Base-by-base conservation (phyloP, 92 coral and sea anemone genomes). In the Zoanthus solanderi region DNA sequence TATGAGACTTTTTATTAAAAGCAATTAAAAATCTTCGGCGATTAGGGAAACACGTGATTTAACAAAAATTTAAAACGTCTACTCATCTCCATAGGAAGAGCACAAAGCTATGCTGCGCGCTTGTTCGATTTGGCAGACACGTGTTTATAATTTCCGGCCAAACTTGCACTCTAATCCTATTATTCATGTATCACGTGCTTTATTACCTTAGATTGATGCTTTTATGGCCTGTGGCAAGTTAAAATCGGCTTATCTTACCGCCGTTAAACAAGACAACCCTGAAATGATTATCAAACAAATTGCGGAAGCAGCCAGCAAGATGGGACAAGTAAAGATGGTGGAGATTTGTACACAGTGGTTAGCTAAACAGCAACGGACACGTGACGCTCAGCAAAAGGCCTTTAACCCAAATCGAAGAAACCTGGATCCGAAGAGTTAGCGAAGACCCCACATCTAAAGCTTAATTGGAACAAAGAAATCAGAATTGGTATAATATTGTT, bases 231-330 rank as follows among this genome's bases (percentile, higher is more conserved):
- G 96, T 88, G 98, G 98, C 11, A 96, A 96, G 71, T 93, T 97
- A 5, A 97, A 93, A 77, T 95, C 99, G 5, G 99, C 99, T 3
- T 97, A 97, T 66, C 92, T 97, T 31, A 90, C 96, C 32, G 99
- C 99, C 18, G 98, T 95, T 2, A 92, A 93, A 56, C 93, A 94
- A 47, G 93, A 91, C 14, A 93, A 96, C 18, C 96, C 94, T 31
- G 97, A 95, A 23, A 94, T 94, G 78, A 91, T 97, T 10, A 69
- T 69, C 56, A 89, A 75, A 57, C 69, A 93, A 90, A 97, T 97
- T 37, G 96, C 95, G 5, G 96, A 93, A 30, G 93, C 91, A 58
- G 99, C 99, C 12, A 72, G 75, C 87, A 94, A 94, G 71, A 89
- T 95, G 45, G 98, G 93, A 11, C 98, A 97, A 71, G 93, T 88